phyloP scores from a whole-genome alignment of 2,797 vertebrate genomes.

The Pangasius mekongensis region DNA sequence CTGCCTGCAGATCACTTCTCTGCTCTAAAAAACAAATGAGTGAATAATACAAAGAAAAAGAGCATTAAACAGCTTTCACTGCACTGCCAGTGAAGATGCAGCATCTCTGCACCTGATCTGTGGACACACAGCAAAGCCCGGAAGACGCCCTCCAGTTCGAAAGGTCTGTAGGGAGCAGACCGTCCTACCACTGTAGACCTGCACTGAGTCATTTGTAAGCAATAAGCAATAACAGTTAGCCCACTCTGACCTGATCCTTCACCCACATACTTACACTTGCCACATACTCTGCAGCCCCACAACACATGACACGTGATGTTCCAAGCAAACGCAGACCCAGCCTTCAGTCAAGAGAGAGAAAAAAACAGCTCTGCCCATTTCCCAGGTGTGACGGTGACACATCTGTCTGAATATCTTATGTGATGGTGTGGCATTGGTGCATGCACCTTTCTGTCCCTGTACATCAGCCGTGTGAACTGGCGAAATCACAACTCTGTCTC shows the following conservation, averaged over 20 bases:
- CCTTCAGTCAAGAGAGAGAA: slow-evolving; percentile 39
- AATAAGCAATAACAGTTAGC: slow-evolving; percentile 90
- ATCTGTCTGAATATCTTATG: slow-evolving; percentile 83
- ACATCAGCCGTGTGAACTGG: slow-evolving; percentile 5
- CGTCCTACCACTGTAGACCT: slow-evolving; percentile 84
- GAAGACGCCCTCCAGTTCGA: slow-evolving; percentile 27
- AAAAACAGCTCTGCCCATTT: slow-evolving; percentile 67
- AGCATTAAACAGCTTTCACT: slow-evolving; percentile 76
- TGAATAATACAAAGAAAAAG: slow-evolving; percentile 42
- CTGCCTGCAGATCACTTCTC: slow-evolving; percentile 93
- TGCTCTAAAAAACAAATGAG: slow-evolving; percentile 82
- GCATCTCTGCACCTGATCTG: slow-evolving; percentile 84
- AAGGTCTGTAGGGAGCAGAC: slow-evolving; percentile 29
- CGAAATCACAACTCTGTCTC: background rate
- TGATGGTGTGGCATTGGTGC: slow-evolving; percentile 82
- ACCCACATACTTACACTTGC: slow-evolving; percentile 21
- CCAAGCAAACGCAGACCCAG: slow-evolving; percentile 13
- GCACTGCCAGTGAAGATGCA: slow-evolving; percentile 86
- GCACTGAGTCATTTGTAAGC: slow-evolving; percentile 92
- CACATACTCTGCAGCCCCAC: slow-evolving; percentile 9
- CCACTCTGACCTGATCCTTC: slow-evolving; percentile 58
- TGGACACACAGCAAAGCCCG: slow-evolving; percentile 59
- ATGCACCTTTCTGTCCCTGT: slow-evolving; percentile 72
- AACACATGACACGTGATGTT: slow-evolving; percentile 12
- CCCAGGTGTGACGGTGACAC: slow-evolving; percentile 66